phyloP scores from a whole-genome alignment of 2,797 vertebrate species.

The Phylloscopus collybita region DNA sequence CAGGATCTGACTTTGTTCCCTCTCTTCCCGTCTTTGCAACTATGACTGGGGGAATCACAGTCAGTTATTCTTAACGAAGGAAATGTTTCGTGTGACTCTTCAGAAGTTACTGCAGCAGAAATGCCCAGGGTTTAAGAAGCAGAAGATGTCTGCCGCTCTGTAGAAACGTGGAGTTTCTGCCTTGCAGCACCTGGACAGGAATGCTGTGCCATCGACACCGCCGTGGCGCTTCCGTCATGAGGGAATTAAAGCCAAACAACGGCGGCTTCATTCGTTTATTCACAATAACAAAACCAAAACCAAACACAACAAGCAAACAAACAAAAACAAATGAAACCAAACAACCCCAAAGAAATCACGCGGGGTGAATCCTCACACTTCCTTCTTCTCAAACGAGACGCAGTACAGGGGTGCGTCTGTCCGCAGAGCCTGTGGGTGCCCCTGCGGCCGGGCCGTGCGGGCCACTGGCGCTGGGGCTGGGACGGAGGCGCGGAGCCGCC shows the following conservation, averaged over 20 bases:
- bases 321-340: not conserved
- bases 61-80: not conserved
- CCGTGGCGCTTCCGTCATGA: not conserved
- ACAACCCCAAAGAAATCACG: not conserved
- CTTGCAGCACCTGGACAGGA: not conserved
- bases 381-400: not conserved
- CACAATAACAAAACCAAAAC: not conserved
- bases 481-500: not conserved
- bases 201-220: no score
- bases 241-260: not conserved
- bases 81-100: not conserved
- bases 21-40: not conserved
- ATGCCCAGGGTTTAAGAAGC: not conserved
- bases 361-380: not conserved
- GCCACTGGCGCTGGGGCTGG: no score
- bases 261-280: not conserved
- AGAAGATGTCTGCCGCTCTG: not conserved
- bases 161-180: not conserved
- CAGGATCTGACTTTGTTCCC: not conserved
- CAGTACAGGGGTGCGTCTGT: accelerated
- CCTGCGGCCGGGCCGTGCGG: not conserved
- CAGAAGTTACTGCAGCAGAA: not conserved
- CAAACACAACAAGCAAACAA: not conserved
- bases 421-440: not conserved
- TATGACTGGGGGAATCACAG: not conserved